phyloP scores from a whole-genome alignment of 2,797 vertebrate genomes.

The Enteromius thamalakanensis region DNA sequence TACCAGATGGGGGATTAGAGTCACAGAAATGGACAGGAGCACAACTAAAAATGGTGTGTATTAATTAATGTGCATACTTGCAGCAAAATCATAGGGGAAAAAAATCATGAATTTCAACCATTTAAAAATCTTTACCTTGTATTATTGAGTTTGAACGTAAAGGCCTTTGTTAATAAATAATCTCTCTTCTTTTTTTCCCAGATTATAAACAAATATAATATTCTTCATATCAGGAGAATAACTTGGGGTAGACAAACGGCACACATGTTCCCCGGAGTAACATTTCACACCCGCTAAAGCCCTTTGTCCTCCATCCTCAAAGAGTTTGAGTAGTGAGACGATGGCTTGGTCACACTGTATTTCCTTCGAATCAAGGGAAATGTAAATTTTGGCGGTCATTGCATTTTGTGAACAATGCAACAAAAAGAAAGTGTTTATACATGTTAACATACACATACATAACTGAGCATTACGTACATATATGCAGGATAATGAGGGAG shows the following conservation, averaged over 20 bases:
- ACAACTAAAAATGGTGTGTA: constrained; percentile 72
- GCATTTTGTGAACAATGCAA: constrained; percentile 80
- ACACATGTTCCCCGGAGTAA: constrained; percentile 62
- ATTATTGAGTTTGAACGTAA: constrained; percentile 65
- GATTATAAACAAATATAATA: constrained; percentile 71
- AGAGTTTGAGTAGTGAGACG: constrained; percentile 68
- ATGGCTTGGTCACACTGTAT: constrained; percentile 56
- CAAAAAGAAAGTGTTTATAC: constrained; percentile 74
- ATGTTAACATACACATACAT: constrained; percentile 78
- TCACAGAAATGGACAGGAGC: constrained; percentile 74
- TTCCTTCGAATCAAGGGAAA: constrained; percentile 65
- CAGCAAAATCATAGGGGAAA: constrained; percentile 59
- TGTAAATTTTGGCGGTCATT: constrained; percentile 72
- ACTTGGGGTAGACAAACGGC: constrained; percentile 70
- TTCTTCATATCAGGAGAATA: constrained; percentile 62
- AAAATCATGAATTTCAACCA: constrained; percentile 65
- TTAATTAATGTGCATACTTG: constrained; percentile 62
- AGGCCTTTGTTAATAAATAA: constrained; percentile 71
- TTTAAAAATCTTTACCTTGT: constrained; percentile 68
- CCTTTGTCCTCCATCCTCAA: constrained; percentile 65
- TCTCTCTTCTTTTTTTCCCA: constrained; percentile 66
- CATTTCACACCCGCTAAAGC: constrained; percentile 62
- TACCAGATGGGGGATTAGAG: constrained; percentile 62
- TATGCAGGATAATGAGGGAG: constrained; percentile 74
- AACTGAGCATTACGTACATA: constrained; percentile 81